Percentiles rank a stretch among this genome's conserved stretches.
These are phyloP conservation scores for Spea hammondii DNA, from an alignment of 2,797 vertebrate genomes.

Conservation along the genomic window DNA sequence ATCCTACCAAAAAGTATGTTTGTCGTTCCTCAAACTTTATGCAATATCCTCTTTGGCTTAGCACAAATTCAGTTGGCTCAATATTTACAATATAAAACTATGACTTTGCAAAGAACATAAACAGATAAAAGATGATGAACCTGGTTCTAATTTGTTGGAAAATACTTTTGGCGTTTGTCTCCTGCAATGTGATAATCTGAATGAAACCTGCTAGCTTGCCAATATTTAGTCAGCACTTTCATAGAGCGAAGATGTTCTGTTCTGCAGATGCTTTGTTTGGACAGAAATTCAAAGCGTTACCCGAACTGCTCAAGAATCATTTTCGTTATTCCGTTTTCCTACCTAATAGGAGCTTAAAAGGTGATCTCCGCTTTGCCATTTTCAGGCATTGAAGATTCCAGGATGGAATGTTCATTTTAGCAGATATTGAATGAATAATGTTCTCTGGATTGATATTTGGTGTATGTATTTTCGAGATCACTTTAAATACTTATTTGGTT, in stretches of 20 bases:
- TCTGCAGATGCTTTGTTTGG: slow-evolving; percentile 36
- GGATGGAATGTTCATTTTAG: no score
- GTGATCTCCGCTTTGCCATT: background rate
- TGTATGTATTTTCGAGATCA: no score
- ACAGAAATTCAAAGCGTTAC: slow-evolving; percentile 10
- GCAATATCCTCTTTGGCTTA: background rate
- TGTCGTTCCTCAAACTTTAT: background rate
- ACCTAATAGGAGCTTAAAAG: slow-evolving; percentile 7
- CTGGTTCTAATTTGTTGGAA: slow-evolving; percentile 33
- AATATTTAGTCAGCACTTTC: slow-evolving; percentile 45
- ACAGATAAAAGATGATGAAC: slow-evolving; percentile 4
- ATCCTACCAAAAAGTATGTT: no score
- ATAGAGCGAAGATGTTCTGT: slow-evolving; percentile 5
- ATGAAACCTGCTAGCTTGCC: slow-evolving; percentile 22
- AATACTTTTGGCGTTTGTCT: slow-evolving; percentile 18
- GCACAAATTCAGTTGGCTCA: background rate
- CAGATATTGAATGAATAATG: no score
- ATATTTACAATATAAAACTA: background rate
- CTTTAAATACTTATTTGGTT: no score
- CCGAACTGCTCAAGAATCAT: slow-evolving; percentile 17
- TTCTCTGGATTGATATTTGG: no score
- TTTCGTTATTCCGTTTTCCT: slow-evolving; percentile 25
- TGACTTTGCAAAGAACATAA: slow-evolving; percentile 20
- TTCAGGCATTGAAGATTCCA: background rate
- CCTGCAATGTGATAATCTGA: slow-evolving; percentile 16